Base-by-base conservation (phyloP, 2,113 vertebrate genomes). In the Coptodon bakossiorum region DNA sequence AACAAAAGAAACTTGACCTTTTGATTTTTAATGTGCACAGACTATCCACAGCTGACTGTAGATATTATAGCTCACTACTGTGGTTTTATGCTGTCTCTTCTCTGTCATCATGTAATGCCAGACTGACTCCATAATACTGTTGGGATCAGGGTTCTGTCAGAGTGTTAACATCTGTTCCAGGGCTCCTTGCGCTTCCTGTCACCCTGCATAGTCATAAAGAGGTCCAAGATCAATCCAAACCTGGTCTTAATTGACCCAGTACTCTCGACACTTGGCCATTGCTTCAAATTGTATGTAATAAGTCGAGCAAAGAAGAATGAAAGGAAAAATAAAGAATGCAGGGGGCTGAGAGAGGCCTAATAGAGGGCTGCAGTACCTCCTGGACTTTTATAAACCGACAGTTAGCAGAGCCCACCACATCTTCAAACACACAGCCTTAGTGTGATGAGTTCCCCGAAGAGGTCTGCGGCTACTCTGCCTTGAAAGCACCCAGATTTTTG, bases 391-490 rank as follows among this genome's bases (percentile, higher is more conserved):
- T 92, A 94, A 94, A 95, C 71, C 86, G 57, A 93, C 91, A 90
- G 93, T 95, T 92, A 94, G 91, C 29, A 53, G 79, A 61, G 86
- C 90, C 86, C 90, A 87, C 78, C 91, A 90, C 93, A 94, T 95
- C 95, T 95, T 96, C 96, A 96, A 95, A 96, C 92, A 88, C 83
- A 7, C 84, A 81, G 93, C 89, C 89, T 90, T 90, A 92, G 90
- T 94, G 94, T 95, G 95, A 95, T 95, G 95, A 96, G 94, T 93
- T 96, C 93, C 93, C 95, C 40, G 83, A 96, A 96, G 95, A 94
- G 92, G 94, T 95, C 93, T 86, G 91, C 87, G 83, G 92, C 94
- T 93, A 91, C 92, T 94, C 90, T 92, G 92, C 92, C 94, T 96
- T 94, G 93, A 96, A 96, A 95, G 95, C 91, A 90, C 91, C 92